Conservation (phyloP, 2,113 vertebrate species). For the Tamias sibiricus region DNA sequence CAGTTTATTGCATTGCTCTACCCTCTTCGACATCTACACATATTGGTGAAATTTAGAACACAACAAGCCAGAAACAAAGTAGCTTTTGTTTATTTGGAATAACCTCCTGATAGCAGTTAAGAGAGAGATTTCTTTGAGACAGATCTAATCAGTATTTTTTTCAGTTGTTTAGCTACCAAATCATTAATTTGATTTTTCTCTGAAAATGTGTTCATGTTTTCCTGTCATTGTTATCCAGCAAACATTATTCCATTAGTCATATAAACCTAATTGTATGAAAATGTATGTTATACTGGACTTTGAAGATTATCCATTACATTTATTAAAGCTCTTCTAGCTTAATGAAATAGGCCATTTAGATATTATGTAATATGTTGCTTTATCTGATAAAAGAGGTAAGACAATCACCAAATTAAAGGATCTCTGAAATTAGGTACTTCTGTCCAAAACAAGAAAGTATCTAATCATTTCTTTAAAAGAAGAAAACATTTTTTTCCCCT, state of each 20-base stretch:
- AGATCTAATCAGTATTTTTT: constrained; percentile 31
- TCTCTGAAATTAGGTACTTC: not conserved
- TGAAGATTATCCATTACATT: not conserved
- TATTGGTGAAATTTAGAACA: not conserved
- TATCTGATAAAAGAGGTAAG: not conserved
- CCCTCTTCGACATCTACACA: not conserved
- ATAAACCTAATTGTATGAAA: constrained; percentile 2
- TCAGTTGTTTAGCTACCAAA: not conserved
- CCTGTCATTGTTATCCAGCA: not conserved
- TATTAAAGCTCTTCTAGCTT: not conserved
- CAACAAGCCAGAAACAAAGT: constrained; percentile 9
- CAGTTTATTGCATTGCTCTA: constrained; percentile 21
- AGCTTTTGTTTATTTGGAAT: constrained; percentile 41
- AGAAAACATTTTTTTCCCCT: not conserved
- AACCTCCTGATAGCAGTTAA: not conserved
- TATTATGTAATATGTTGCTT: not conserved
- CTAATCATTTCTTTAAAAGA: not conserved
- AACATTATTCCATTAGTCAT: not conserved
- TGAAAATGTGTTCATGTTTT: not conserved
- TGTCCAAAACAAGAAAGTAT: constrained; percentile 28
- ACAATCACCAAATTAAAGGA: constrained; percentile 9
- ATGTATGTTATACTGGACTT: not conserved
- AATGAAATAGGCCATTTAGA: not conserved
- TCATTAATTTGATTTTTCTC: not conserved
- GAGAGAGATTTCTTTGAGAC: constrained; percentile 2